phyloP scores from a whole-genome alignment of 2,113 vertebrate species.

The Phalacrocorax brasilianus region DNA sequence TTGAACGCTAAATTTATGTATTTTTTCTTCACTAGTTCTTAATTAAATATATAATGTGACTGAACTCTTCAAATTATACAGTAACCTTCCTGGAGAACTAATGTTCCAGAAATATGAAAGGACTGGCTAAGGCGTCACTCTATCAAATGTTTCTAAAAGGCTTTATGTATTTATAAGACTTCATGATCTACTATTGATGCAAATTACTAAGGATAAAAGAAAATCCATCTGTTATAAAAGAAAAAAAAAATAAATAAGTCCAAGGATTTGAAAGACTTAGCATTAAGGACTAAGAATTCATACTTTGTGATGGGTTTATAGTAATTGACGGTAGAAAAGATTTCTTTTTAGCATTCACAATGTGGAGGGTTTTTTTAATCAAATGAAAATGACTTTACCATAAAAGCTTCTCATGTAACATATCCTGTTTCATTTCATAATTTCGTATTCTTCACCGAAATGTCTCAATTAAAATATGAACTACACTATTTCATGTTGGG shows the following conservation, averaged over 20 bases:
- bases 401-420: slow-evolving; percentile 1
- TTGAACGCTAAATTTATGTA: background rate
- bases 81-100: slow-evolving; percentile 45
- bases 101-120: slow-evolving; percentile 44
- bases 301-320: slow-evolving; percentile 51
- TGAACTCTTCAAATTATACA: slow-evolving; percentile 1
- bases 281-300: slow-evolving; percentile 44
- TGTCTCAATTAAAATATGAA: slow-evolving; percentile 11
- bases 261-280: slow-evolving; percentile 65
- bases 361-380: background rate
- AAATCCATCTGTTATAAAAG: slow-evolving; percentile 65
- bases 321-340: slow-evolving; percentile 43
- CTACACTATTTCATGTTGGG: background rate
- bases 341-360: slow-evolving; percentile 34
- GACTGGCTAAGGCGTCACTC: slow-evolving; percentile 15
- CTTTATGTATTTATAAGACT: slow-evolving; percentile 67
- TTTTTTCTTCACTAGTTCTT: background rate
- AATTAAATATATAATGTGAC: slow-evolving; percentile 19
- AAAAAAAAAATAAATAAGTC: slow-evolving; percentile 56
- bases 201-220: slow-evolving; percentile 61
- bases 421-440: slow-evolving; percentile 1
- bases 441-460: background rate
- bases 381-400: background rate
- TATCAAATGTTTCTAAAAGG: slow-evolving; percentile 65
- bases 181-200: slow-evolving; percentile 57